Base-by-base conservation (phyloP, 1,140 invertebrate species). In the Sinonovacula constricta region DNA sequence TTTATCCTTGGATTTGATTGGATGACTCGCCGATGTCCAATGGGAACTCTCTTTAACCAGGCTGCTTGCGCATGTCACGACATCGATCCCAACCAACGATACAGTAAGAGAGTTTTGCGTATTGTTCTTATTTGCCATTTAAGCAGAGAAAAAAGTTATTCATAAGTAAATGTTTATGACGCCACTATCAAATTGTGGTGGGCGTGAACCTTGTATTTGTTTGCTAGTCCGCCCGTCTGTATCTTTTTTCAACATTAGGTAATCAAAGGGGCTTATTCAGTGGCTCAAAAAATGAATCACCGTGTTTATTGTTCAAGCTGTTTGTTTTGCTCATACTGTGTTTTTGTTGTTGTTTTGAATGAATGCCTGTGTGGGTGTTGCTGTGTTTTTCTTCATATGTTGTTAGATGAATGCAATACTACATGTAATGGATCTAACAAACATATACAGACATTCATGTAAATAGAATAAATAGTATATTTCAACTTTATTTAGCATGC, bases 1-100 rank as follows among this genome's bases (percentile, higher is more conserved):
- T 78, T 69, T 39, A 69, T 78, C 22, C 39, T 49, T 26, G 75
- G 65, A 22, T 76, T 66, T 76, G 75, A 69, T 39, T 78, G 75
- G 75, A 62, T 69, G 18, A 51, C 30, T 3, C 54, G 75, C 7
- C 33, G 49, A 1, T 78, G 75, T 28, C 75, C 75, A 53, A 69
- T 78, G 67, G 75, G 75, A 63, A 78, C 75, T 1, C 28, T 78
- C 1, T 78, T 33, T 34, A 78, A 78, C 45, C 26, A 15, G 1
- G 39, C 18, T 1, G n/a, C 34, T 0, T 78, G 75, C 26, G 75
- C 75, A 5, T 78, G 75, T 22, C 75, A 78, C 36, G 75, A 78
- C 39, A 33, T 78, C 22, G 75, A 78, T 39, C 66, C 75, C 28
- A 34, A 69, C 57, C 75, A 69, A 60, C 26, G 31, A 33, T 69